phyloP scores from a whole-genome alignment of 1,140 invertebrate species.

The Lysiphlebus fabarum region DNA sequence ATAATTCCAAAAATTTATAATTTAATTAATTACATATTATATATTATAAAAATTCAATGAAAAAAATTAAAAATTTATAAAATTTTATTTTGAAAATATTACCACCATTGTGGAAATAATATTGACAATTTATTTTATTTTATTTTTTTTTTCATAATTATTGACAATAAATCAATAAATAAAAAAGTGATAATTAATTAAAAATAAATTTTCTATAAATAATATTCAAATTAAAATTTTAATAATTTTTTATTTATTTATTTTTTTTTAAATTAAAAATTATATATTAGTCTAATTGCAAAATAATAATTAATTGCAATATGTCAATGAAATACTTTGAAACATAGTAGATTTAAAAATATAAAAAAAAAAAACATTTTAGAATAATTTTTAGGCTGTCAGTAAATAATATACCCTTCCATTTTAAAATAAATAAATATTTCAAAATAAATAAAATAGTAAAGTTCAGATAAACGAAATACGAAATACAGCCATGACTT shows the following conservation, averaged over 20 bases:
- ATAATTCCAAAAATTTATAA: constrained; percentile 19
- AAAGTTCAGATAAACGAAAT: constrained; percentile 33
- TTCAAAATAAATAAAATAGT: constrained; percentile 24
- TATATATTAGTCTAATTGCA: background rate
- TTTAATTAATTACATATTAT: constrained; percentile 17
- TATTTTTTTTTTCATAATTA: too few relatives aligned
- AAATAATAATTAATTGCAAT: background rate
- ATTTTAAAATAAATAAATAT: constrained; percentile 1
- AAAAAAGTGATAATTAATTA: background rate
- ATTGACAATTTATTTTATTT: too few relatives aligned
- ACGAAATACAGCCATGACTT: constrained; percentile 22
- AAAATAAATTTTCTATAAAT: constrained; percentile 8
- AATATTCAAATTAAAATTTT: background rate
- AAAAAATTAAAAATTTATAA: background rate
- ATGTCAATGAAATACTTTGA: constrained; percentile 39
- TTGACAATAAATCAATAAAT: too few relatives aligned
- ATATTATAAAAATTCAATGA: background rate
- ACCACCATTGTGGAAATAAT: constrained; percentile 4
- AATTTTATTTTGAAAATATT: constrained; percentile 12
- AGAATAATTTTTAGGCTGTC: constrained; percentile 24
- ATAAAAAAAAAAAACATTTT: constrained; percentile 23
- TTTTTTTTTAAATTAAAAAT: background rate
- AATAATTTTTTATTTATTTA: constrained; percentile 6
- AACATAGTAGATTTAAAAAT: constrained; percentile 40
- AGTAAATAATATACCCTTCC: background rate